A percentile compares a stretch with the other conserved stretches of the same genome.
These are phyloP conservation scores for Adrianichthys oophorus DNA, from an alignment of 2,797 vertebrate species.

Conservation along the genomic window DNA sequence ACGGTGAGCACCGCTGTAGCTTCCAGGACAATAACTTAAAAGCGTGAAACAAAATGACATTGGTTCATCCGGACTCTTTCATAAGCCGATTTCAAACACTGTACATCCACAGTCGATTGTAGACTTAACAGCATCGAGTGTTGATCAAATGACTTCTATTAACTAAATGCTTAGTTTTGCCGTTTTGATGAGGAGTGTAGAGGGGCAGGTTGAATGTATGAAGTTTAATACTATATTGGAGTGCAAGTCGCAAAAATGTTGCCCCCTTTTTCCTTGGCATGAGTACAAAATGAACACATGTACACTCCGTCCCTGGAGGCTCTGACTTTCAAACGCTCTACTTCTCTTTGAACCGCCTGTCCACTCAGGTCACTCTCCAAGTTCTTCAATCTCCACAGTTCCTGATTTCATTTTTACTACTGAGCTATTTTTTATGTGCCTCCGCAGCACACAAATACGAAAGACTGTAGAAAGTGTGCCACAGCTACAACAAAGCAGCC, in stretches of 20 bases:
- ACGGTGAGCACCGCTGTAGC: conserved; percentile 34
- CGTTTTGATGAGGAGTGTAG: conserved; percentile 12
- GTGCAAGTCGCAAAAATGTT: conserved; percentile 34
- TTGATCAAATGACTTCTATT: conserved; percentile 31
- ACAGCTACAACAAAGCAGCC: conserved; percentile 20
- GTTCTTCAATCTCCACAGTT: conserved; percentile 22
- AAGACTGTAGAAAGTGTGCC: conserved; percentile 4
- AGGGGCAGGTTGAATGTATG: conserved; percentile 17
- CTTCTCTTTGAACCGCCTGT: conserved; percentile 21
- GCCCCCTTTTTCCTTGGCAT: conserved; percentile 32
- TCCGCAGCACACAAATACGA: conserved; percentile 6
- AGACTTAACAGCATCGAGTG: conserved; percentile 47
- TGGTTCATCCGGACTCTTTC: conserved; percentile 13
- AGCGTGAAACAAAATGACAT: conserved; percentile 15
- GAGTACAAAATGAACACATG: conserved; percentile 9
- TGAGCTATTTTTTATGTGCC: background rate
- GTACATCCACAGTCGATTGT: conserved; percentile 39
- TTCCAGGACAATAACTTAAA: conserved; percentile 56
- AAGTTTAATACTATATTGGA: conserved; percentile 16
- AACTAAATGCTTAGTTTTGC: conserved; percentile 2
- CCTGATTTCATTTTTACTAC: background rate
- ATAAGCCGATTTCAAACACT: conserved; percentile 19
- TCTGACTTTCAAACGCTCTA: conserved; percentile 36
- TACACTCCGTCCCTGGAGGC: conserved; percentile 18
- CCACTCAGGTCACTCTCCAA: conserved; percentile 26